Base-by-base conservation (phyloP, 2,113 vertebrate genomes). In the Corydoras sp. region DNA sequence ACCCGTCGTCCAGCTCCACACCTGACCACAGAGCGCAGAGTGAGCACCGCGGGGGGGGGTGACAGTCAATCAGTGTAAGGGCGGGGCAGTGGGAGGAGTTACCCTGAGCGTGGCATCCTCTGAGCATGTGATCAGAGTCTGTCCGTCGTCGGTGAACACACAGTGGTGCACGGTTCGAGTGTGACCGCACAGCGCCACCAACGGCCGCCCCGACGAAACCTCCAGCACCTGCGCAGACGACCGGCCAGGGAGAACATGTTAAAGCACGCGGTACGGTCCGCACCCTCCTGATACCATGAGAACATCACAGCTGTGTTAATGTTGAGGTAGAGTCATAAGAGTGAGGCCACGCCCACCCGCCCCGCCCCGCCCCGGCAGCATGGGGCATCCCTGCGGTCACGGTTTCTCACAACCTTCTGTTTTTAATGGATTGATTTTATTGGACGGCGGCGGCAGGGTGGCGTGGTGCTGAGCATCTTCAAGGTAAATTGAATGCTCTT, bases 61-160 rank as follows among this genome's bases (percentile, higher is more conserved):
- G 12, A 3, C 1, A 24, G 18, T 24, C 18, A 62, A 31, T 30
- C 3, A 29, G 58, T 29, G 7, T 5, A 10, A 59, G 58, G 10
- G 11, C 4, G 18, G 4, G 15, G 9, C 3, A 59, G 58, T 10
- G 24, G 29, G 9, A 8, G 4, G 31, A 48, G 86, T 79, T 77
- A 98, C 97, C 90, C 94, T 87, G 77, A 99, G 84, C 62, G 87
- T 88, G 65, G 91, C 77, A 58, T 97, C 92, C 79, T 94, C 95
- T 0, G 95, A 95, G 69, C 93, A 94, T 13, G 91, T 92, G 87
- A 98, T 81, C 2, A 99, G 88, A 0, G 80, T 91, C 69, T 87
- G 89, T 71, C 88, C 89, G 1, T 92, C 85, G 0, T 79, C 78
- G 61, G 88, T 91, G 83, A 99, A 99, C 70, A 72, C 89, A 69